Base-by-base conservation (phyloP, 1,140 invertebrate species). In the Drosophila ogumai region DNA sequence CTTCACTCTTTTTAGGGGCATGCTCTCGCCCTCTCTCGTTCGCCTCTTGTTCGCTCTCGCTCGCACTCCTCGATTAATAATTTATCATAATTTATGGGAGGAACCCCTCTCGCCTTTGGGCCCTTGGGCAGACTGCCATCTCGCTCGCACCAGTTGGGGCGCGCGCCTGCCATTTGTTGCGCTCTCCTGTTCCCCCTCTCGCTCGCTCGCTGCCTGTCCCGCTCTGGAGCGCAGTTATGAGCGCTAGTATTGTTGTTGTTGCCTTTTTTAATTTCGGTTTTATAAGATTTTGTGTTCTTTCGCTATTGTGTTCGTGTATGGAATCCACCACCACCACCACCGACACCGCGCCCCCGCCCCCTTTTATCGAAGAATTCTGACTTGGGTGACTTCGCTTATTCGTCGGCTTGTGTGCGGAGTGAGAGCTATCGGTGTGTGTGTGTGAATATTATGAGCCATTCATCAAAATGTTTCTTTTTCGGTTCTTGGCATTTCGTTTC, bases 41-140 rank as follows among this genome's bases (percentile, higher is more conserved):
- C 43, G 25, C 22, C 28, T 43, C 75, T 60, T 63, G 40, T 59
- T 64, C 54, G 50, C 73, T 75, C 78, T 75, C 69, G 17, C 56
- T 79, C 63, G 58, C 56, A 44, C 64, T 49, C 38, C 47, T 34
- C 56, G 73, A 82, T 91, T 91, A 92, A 92, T 92, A 92, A 92
- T 92, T 92, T 91, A 92, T 92, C 91, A 92, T 92, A 92, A 92
- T 92, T 92, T 91, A 92, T 92, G 82, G 81, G 85, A 76, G 78
- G 71, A 82, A 68, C 73, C 76, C 73, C 31, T 28, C 50, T 43
- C 22, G 17, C 22, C 46, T 43, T 44, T 38, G 64, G 50, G 84
- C 84, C 84, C 85, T 90, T 80, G 76, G 71, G 57, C 54, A 64
- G 47, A 28, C 71, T 55, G 77, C 77, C 68, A 54, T 84, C 78